Conservation (phyloP, 2,888 invertebrate genomes). For the Serrognathus titanus region DNA sequence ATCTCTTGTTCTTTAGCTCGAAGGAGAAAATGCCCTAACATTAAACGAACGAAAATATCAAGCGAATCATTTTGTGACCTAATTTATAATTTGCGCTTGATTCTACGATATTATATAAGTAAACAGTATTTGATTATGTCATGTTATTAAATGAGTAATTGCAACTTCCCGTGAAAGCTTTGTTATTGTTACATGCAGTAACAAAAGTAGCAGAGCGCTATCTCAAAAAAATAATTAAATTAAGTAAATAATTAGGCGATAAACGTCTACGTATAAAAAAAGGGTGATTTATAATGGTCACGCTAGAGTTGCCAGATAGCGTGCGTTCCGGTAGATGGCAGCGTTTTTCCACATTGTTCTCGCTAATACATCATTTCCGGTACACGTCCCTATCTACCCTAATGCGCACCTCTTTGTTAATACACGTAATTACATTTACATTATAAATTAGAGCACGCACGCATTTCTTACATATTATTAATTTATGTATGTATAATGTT, state of each 20-base stretch:
- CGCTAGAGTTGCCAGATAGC: conserved; percentile 36
- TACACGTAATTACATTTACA: conserved; percentile 20
- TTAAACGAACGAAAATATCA: too few relatives aligned
- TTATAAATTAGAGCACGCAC: conserved; percentile 15
- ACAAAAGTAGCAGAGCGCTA: too few relatives aligned
- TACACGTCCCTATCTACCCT: conserved; percentile 27
- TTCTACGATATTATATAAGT: too few relatives aligned
- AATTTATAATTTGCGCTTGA: too few relatives aligned
- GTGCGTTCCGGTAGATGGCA: conserved; percentile 34
- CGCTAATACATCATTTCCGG: conserved; percentile 39
- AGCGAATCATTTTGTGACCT: too few relatives aligned
- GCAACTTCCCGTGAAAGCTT: too few relatives aligned
- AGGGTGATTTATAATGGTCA: conserved; percentile 43
- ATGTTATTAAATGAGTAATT: too few relatives aligned
- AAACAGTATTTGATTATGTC: too few relatives aligned
- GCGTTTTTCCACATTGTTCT: conserved; percentile 40
- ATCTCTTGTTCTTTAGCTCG: too few relatives aligned
- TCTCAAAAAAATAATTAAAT: conserved; percentile 14
- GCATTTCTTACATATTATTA: not conserved
- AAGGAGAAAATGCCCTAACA: too few relatives aligned
- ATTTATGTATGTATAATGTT: too few relatives aligned
- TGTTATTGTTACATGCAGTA: too few relatives aligned
- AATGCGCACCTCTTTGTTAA: conserved; percentile 22
- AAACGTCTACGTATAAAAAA: conserved; percentile 29
- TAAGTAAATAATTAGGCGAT: conserved; percentile 19